Evolutionary conservation across 2,113 vertebrate genomes (phyloP), one percentile per base, ranked within the genome.

Genomic region (Podarcis raffonei): DNA sequence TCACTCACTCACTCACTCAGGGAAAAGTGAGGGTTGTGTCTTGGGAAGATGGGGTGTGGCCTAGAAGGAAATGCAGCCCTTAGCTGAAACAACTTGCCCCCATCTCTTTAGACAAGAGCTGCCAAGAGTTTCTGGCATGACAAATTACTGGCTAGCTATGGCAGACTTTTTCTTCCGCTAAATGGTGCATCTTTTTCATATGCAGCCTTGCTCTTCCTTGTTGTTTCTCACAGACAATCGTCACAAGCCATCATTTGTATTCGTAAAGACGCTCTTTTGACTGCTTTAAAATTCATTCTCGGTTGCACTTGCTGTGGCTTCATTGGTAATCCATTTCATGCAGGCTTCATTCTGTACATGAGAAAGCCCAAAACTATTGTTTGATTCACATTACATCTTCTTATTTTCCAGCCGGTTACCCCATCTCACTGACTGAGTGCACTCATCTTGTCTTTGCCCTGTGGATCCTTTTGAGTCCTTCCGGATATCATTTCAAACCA

Each of bases 321-420:
- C 48, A 37, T n/a, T 57, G 62, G 42, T 76, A 86, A 75, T 86
- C 71, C 79, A 75, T 77, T 86, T 90, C 79, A 77, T n/a, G 80
- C 72, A 75, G 59, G 42, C 74, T 59, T 82, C 59, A 68, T 85
- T 76, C 42, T 25, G 62, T 86, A 68, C 71, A 39, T 11, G 69
- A 37, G 32, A 66, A 86, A 39, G 39, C 30, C 77, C 75, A 37
- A 35, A 35, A 48, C n/a, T 35, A 32, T 85, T 48, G 37, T 48
- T 66, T 66, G 59, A 76, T 86, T 81, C 76, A 39, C 80, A 22
- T 11, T 89, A 4, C 23, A 1, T 81, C 69, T 72, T 78, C 76
- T 62, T 85, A 77, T 93, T 89, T 89, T 83, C 84, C 32, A 90
- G 68, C 11, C 16, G 62, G 72, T 83, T 89, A 68, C 62, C 78